phyloP scores from a whole-genome alignment of 1,140 invertebrate genomes.

The Galleria mellonella region DNA sequence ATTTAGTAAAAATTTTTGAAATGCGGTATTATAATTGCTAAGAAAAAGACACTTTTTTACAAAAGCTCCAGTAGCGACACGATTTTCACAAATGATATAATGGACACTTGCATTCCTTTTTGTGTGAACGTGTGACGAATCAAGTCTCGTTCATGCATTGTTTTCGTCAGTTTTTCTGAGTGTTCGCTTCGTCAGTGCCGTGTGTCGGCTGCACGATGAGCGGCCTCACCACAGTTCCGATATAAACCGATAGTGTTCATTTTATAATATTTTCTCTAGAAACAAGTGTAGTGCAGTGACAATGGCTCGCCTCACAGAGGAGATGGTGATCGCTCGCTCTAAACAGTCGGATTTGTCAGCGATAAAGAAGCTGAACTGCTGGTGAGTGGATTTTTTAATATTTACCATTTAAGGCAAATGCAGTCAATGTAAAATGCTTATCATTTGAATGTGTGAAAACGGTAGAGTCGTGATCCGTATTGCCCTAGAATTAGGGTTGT shows the following conservation, averaged over 20 bases:
- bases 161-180: constrained; percentile 16
- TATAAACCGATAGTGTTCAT: constrained; percentile 26
- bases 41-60: too few relatives aligned
- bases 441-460: neutral
- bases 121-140: too few relatives aligned
- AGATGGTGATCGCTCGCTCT: constrained; percentile 93
- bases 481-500: neutral
- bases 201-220: constrained; percentile 31
- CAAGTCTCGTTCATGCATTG: constrained; percentile 8
- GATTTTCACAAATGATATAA: too few relatives aligned
- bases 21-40: too few relatives aligned
- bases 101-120: too few relatives aligned
- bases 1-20: too few relatives aligned
- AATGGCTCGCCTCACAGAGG: constrained; percentile 90
- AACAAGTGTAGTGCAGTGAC: constrained; percentile 34
- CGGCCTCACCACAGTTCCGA: constrained; percentile 33
- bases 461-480: neutral
- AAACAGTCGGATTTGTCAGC: constrained; percentile 87
- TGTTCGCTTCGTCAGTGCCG: constrained; percentile 10
- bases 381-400: constrained; percentile 76
- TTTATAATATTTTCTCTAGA: constrained; percentile 8
- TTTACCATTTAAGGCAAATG: too few relatives aligned
- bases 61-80: too few relatives aligned
- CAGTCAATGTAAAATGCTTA: too few relatives aligned
- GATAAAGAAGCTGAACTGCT: constrained; percentile 93